Percentiles rank a stretch among this genome's conserved stretches.
Conservation (phyloP, 2,113 vertebrate species). For the Syngnathus typhle region DNA sequence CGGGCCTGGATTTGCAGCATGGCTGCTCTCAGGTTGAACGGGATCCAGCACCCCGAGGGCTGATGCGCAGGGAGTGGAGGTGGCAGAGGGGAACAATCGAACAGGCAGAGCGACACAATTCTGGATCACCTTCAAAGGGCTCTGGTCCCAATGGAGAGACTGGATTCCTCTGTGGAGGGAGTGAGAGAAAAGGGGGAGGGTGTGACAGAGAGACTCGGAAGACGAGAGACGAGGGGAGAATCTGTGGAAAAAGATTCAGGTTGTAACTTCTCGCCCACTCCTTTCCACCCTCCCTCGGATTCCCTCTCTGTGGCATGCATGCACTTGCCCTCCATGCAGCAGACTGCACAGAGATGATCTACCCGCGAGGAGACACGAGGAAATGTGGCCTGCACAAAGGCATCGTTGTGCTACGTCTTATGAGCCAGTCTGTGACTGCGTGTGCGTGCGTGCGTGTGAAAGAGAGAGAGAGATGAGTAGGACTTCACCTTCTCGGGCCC, state of each 20-base stretch:
- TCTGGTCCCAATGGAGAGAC: slow-evolving; percentile 62
- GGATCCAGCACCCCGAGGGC: slow-evolving; percentile 60
- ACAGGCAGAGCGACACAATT: slow-evolving; percentile 55
- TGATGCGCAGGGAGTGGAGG: slow-evolving; percentile 35
- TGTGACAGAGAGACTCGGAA: slow-evolving; percentile 34
- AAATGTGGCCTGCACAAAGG: slow-evolving; percentile 65
- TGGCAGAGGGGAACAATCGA: slow-evolving; percentile 21
- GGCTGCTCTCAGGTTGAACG: slow-evolving; percentile 53
- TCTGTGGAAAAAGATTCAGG: slow-evolving; percentile 52
- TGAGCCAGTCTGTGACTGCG: not conserved
- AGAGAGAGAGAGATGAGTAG: slow-evolving; percentile 36
- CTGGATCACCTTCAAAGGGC: slow-evolving; percentile 76
- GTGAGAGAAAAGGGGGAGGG: slow-evolving; percentile 36
- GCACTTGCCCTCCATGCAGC: slow-evolving; percentile 70
- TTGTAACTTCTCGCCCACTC: slow-evolving; percentile 47
- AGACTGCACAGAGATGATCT: slow-evolving; percentile 56
- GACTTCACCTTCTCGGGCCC: slow-evolving; percentile 43
- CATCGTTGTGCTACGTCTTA: slow-evolving; percentile 60
- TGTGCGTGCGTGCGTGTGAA: slow-evolving; percentile 5
- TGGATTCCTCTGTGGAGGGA: slow-evolving; percentile 64
- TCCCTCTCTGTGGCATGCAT: slow-evolving; percentile 50
- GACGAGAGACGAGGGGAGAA: slow-evolving; percentile 41
- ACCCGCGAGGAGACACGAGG: slow-evolving; percentile 61
- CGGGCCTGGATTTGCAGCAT: slow-evolving; percentile 59
- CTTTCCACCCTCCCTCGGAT: slow-evolving; percentile 23